A percentile compares a stretch with the other conserved stretches of the same genome.
Evolutionary conservation across 2,888 invertebrate species (phyloP).

Genomic region (Cantharis nigra): DNA sequence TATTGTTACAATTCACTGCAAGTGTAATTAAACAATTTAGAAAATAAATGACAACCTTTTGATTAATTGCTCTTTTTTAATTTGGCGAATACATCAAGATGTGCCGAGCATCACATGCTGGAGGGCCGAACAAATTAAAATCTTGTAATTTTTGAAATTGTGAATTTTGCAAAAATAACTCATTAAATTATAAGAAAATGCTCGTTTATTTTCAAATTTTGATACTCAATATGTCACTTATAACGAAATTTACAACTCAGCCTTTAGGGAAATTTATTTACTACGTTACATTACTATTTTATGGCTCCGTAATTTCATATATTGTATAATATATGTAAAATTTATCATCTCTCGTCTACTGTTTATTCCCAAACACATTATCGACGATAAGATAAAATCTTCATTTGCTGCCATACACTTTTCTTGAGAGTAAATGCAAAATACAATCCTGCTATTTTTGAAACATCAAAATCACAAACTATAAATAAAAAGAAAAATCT

Average conservation of each 20-base stretch:
- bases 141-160: not conserved
- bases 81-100: not conserved
- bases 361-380: not conserved
- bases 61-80: not conserved
- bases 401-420: not conserved
- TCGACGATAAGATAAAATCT: not conserved
- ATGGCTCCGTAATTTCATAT: not conserved
- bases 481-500: not conserved
- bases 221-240: constrained; percentile 11
- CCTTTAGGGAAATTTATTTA: constrained; percentile 9
- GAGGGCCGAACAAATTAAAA: not conserved
- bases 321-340: not conserved
- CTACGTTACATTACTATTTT: not conserved
- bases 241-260: constrained; percentile 4
- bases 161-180: not conserved
- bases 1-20: not conserved
- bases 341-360: not conserved
- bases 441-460: not conserved
- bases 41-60: not conserved
- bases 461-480: not conserved
- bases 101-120: not conserved
- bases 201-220: constrained; percentile 1
- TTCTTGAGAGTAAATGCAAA: not conserved
- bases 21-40: not conserved
- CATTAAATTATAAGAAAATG: not conserved